Evolutionary conservation across 2,888 invertebrate genomes (phyloP).

Genomic region (Malachius bipustulatus): DNA sequence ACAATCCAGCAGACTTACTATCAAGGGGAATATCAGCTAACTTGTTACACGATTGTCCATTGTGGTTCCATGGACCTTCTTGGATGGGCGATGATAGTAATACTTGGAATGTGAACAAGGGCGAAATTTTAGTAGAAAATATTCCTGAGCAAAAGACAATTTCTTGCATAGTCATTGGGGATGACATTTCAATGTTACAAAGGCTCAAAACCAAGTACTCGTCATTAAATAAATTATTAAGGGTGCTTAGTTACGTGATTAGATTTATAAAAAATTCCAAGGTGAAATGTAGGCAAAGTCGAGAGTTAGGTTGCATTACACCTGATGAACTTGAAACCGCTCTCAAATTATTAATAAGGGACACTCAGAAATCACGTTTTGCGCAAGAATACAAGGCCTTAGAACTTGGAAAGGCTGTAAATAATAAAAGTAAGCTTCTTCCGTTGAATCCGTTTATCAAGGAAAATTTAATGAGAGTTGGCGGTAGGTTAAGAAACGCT

Average conservation of each 20-base stretch:
- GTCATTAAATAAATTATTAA: conserved; percentile 5
- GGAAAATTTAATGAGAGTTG: conserved; percentile 11
- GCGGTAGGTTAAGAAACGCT: conserved; percentile 12
- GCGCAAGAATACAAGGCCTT: conserved; percentile 8
- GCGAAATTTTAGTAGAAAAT: too few species aligned
- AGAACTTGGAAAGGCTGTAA: conserved; percentile 5
- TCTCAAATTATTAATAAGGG: conserved; percentile 8
- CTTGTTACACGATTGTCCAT: neutral
- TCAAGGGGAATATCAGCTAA: conserved; percentile 4
- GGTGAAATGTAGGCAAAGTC: neutral
- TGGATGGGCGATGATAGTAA: too few species aligned
- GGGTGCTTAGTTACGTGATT: conserved; percentile 6
- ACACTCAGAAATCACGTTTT: conserved; percentile 10
- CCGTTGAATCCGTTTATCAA: conserved; percentile 14
- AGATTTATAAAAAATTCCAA: conserved; percentile 12
- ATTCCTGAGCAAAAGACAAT: too few species aligned
- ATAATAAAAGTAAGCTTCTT: conserved; percentile 9
- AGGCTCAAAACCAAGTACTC: too few species aligned
- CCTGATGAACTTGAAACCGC: conserved; percentile 9
- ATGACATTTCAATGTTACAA: too few species aligned
- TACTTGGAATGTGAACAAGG: too few species aligned
- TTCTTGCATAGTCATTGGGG: too few species aligned
- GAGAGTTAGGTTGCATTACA: neutral
- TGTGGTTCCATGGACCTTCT: conserved; percentile 4
- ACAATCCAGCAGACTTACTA: conserved; percentile 1